Conservation (phyloP, 2,113 vertebrate genomes). For the Ceyx melanurus region DNA sequence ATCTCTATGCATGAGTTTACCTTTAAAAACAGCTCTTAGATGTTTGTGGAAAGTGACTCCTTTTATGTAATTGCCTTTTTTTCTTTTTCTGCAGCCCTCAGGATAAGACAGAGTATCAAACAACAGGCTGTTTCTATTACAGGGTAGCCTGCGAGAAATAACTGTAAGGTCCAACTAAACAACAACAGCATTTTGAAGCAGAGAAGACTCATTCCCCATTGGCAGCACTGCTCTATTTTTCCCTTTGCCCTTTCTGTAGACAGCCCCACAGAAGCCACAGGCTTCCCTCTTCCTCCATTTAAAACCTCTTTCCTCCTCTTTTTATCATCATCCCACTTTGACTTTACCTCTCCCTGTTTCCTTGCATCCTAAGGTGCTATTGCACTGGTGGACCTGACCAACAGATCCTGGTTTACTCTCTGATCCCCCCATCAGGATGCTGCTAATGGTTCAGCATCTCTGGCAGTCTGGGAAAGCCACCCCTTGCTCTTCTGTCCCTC, state of each 20-base stretch:
- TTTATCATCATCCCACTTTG: neutral
- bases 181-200: neutral
- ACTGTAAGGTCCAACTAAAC: neutral
- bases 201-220: neutral
- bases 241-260: neutral
- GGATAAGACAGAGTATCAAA: neutral
- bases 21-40: neutral
- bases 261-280: neutral
- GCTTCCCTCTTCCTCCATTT: neutral
- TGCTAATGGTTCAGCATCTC: neutral
- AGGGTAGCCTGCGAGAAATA: neutral
- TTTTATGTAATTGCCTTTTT: slow-evolving; percentile 26
- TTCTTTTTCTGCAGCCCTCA: neutral
- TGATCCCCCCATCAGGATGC: neutral
- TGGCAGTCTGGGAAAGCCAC: neutral
- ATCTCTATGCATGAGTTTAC: neutral
- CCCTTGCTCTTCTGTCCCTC: neutral
- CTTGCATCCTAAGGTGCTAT: neutral
- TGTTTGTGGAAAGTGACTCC: neutral
- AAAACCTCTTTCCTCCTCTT: neutral
- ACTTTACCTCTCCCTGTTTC: neutral
- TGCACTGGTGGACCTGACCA: neutral
- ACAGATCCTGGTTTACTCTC: neutral
- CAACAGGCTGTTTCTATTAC: neutral
- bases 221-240: neutral